phyloP scores from a whole-genome alignment of 2,888 invertebrate genomes.

The Andrena haemorrhoa region DNA sequence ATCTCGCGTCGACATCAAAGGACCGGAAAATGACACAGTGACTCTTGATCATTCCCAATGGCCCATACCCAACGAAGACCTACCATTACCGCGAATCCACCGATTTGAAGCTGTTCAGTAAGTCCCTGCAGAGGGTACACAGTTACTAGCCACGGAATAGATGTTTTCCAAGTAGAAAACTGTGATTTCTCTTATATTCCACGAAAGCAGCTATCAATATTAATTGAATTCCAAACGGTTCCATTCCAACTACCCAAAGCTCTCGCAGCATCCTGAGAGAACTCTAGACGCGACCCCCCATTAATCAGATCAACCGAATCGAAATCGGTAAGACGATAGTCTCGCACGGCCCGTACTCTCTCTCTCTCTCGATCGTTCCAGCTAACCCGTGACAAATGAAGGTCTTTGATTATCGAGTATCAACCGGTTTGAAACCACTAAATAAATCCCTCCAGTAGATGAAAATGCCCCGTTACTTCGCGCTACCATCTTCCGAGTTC shows the following conservation, averaged over 20 bases:
- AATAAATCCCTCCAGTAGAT: constrained; percentile 24
- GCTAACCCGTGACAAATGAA: constrained; percentile 42
- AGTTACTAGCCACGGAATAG: neutral
- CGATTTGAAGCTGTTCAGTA: neutral
- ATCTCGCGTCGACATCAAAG: neutral
- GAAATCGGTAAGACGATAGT: neutral
- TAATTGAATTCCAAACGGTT: too few species aligned
- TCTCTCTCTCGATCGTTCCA: neutral
- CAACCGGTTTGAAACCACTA: constrained; percentile 23
- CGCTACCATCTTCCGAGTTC: neutral
- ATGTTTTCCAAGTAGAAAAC: too few species aligned
- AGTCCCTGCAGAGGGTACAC: neutral
- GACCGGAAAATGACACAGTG: constrained; percentile 3
- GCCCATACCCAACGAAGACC: constrained; percentile 38
- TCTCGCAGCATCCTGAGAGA: too few species aligned
- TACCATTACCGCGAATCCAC: constrained; percentile 16
- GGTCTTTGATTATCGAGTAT: constrained; percentile 14
- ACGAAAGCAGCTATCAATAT: too few species aligned
- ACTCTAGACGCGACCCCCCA: too few species aligned
- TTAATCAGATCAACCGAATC: too few species aligned
- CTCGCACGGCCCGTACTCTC: neutral
- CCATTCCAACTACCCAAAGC: too few species aligned
- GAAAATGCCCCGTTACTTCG: constrained; percentile 62
- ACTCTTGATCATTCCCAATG: constrained; percentile 2
- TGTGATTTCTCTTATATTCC: too few species aligned